These are phyloP conservation scores for Elachura formosa DNA, from an alignment of 2,113 vertebrate genomes.

Conservation along the genomic window DNA sequence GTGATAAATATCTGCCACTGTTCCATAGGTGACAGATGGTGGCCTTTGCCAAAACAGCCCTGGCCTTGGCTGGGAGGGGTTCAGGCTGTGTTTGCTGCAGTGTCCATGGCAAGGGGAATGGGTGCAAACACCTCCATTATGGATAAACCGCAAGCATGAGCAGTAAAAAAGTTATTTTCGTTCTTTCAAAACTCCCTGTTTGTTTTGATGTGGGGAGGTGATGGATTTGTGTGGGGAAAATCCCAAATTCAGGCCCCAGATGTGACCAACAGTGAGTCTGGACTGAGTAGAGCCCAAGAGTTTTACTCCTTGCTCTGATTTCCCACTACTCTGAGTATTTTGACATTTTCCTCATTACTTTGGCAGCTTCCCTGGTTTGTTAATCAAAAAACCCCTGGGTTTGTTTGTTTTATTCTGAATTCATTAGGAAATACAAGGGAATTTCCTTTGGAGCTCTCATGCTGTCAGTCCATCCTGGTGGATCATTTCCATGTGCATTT, in stretches of 20 bases:
- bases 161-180: neutral
- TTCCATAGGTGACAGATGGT: neutral
- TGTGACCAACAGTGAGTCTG: neutral
- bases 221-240: neutral
- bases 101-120: neutral
- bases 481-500: neutral
- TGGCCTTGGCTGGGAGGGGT: neutral
- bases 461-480: neutral
- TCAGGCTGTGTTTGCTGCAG: neutral
- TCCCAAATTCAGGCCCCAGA: neutral
- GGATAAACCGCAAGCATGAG: neutral
- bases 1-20: neutral
- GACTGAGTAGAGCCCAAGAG: neutral
- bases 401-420: conserved; percentile 38
- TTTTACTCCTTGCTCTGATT: neutral
- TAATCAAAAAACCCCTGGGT: neutral
- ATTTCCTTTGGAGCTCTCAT: neutral
- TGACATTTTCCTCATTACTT: conserved; percentile 12
- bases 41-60: neutral
- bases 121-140: neutral
- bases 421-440: neutral
- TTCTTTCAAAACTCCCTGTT: neutral
- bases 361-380: conserved; percentile 9
- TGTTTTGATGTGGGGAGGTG: neutral
- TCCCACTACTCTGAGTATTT: neutral